These are phyloP conservation scores for Thaumetopoea pityocampa DNA, from an alignment of 1,140 invertebrate species.

Conservation along the genomic window DNA sequence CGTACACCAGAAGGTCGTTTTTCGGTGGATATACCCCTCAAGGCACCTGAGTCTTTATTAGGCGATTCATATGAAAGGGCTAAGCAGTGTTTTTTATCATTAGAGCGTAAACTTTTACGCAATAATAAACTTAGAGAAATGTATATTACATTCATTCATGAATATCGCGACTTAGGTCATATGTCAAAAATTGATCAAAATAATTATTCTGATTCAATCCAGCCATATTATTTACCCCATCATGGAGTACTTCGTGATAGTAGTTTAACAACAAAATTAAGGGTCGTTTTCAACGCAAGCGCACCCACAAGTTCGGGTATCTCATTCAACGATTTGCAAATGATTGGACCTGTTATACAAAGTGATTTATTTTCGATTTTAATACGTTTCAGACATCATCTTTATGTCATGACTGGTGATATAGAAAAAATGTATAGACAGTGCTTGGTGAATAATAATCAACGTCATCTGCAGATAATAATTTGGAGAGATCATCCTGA, in stretches of 20 bases:
- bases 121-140: neutral
- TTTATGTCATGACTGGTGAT: neutral
- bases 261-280: neutral
- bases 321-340: neutral
- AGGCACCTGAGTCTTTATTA: neutral
- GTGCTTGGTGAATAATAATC: neutral
- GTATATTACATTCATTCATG: neutral
- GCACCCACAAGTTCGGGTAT: neutral
- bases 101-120: neutral
- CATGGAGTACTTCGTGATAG: neutral
- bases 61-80: constrained; percentile 1
- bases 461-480: neutral
- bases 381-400: neutral
- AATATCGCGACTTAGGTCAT: neutral
- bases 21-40: neutral
- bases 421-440: constrained; percentile 3
- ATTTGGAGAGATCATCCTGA: too few species aligned
- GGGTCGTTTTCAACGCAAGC: too few species aligned
- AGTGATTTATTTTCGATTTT: constrained; percentile 1
- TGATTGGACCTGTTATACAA: neutral
- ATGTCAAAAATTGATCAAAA: too few species aligned
- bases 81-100: constrained; percentile 1
- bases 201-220: neutral
- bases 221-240: neutral
- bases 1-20: neutral